Conservation (phyloP, 2,797 vertebrate species). For the Microctenopoma stevenorrisi region DNA sequence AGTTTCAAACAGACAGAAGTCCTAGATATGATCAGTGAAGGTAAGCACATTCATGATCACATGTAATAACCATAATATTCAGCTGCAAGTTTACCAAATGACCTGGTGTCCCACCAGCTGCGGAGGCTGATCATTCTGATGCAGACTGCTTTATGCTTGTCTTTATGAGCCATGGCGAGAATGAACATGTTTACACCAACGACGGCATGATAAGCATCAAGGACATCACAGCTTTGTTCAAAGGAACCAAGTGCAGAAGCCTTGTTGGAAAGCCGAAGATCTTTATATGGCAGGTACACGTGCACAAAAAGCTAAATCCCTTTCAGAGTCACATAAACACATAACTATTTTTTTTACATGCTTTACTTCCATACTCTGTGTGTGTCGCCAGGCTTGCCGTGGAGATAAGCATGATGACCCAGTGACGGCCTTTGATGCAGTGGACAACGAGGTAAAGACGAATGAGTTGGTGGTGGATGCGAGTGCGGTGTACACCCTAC, state of each 20-base stretch:
- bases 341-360: too few species aligned
- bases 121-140: slow-evolving; percentile 83
- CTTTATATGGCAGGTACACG: slow-evolving; percentile 92
- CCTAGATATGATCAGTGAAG: slow-evolving; percentile 78
- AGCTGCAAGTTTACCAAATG: slow-evolving; percentile 2
- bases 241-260: slow-evolving; percentile 89
- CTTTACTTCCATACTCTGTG: neutral
- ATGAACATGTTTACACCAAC: slow-evolving; percentile 86
- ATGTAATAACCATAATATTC: neutral
- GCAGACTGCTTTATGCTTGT: slow-evolving; percentile 92
- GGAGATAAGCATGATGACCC: slow-evolving; percentile 87
- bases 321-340: too few species aligned
- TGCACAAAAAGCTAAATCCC: neutral
- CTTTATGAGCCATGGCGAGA: slow-evolving; percentile 94
- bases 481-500: slow-evolving; percentile 85
- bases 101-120: slow-evolving; percentile 75
- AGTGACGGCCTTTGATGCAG: slow-evolving; percentile 79
- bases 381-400: slow-evolving; percentile 87
- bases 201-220: slow-evolving; percentile 88
- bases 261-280: slow-evolving; percentile 97
- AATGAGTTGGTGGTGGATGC: slow-evolving; percentile 87
- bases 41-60: slow-evolving; percentile 71
- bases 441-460: slow-evolving; percentile 67
- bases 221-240: slow-evolving; percentile 87
- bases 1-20: slow-evolving; percentile 84